Evolutionary conservation across 2,797 vertebrate genomes (phyloP), one percentile per base, ranked within the genome.

Genomic region (Paguma larvata): DNA sequence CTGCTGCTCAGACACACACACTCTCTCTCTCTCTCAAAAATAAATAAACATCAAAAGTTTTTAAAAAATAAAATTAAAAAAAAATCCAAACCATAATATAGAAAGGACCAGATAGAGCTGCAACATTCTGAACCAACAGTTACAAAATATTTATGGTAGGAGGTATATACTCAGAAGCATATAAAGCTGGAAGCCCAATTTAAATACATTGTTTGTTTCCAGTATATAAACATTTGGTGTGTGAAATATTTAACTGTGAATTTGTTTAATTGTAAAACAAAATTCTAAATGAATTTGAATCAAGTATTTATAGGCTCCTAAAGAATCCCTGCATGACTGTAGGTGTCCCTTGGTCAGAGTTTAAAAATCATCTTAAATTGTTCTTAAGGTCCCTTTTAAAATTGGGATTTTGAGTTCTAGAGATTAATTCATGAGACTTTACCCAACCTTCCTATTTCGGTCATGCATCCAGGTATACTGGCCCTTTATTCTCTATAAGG

Each of bases 281-380:
- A 95, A 83, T 87, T 89, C 30, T 77, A 32, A 84, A 27, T 75
- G 65, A 63, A 78, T 83, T 86, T 86, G 11, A 89, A 89, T 44
- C 14, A 95, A 89, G 53, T 94, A 78, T 59, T 34, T 78, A 12
- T 72, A 80, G n/a, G 6, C 68, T 92, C 3, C 9, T 73, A 72
- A 68, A 44, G 59, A 23, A 91, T 78, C 25, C 51, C 34, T 38
- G 3, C 0, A 6, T 83, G 75, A 51, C 5, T 38, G 1, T 34
- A 89, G 23, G 14, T 34, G 4, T 25, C 46, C 10, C 30, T 63
- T 73, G 7, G 9, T 67, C 38, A 56, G 68, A 93, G 30, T 30
- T 86, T 48, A 59, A 75, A 89, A 86, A 38, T 46, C 23, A 38
- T 38, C 41, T 30, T 30, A 30, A 96, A 62, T 78, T 72, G 82